These are phyloP conservation scores for Echinarachnius parma DNA, from an alignment of 53 echinoderm and acorn worm genomes.

Conservation along the genomic window DNA sequence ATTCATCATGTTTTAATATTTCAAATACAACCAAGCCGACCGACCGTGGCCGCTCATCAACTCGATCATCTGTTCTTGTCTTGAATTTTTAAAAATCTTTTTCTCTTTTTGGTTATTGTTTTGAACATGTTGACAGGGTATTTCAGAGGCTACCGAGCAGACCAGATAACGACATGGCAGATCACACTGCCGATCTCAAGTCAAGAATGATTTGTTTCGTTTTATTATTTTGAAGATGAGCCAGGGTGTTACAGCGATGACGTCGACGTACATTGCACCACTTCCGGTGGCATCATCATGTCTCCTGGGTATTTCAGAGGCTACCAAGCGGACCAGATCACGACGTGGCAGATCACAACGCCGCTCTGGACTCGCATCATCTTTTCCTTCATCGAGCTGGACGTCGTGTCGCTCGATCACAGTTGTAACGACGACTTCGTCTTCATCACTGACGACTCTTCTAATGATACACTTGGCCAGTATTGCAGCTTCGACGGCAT, in stretches of 20 bases:
- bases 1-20: too few species aligned
- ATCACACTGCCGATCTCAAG: constrained; percentile 55
- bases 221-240: too few species aligned
- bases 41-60: too few species aligned
- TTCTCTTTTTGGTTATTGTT: background rate
- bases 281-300: constrained; percentile 28
- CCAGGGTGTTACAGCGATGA: too few species aligned
- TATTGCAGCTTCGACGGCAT: constrained; percentile 6
- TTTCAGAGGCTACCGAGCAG: background rate
- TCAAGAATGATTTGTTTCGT: too few species aligned
- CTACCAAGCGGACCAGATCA: background rate
- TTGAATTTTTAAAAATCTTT: too few species aligned
- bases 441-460: background rate
- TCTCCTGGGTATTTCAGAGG: constrained; percentile 18
- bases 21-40: too few species aligned
- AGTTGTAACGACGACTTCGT: constrained; percentile 23
- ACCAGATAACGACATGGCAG: constrained; percentile 39
- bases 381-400: constrained; percentile 59
- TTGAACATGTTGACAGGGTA: constrained; percentile 12
- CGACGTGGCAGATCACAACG: constrained; percentile 66
- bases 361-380: constrained; percentile 58
- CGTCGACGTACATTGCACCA: too few species aligned
- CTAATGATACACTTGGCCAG: background rate
- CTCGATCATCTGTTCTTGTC: too few species aligned
- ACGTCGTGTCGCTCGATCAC: constrained; percentile 26